Percentiles rank a stretch among this genome's conserved stretches.
These are phyloP conservation scores for Morinoia aosen DNA, from an alignment of 2,888 invertebrate species.

Conservation along the genomic window DNA sequence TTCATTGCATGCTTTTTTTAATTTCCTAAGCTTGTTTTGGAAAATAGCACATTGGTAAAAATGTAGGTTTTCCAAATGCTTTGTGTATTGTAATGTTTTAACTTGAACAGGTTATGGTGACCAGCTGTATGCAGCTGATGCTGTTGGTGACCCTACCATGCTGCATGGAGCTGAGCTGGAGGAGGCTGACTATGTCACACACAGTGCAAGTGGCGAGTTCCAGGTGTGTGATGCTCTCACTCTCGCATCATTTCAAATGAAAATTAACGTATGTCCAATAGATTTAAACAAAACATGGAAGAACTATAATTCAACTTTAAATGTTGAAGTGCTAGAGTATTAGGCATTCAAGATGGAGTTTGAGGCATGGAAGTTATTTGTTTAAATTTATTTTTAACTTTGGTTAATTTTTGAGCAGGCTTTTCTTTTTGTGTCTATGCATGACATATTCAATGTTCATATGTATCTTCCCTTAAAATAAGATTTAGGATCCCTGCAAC, in stretches of 20 bases:
- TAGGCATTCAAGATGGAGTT: neutral
- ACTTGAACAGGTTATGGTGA: conserved; percentile 28
- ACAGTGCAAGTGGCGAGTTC: conserved; percentile 22
- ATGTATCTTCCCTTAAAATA: too few relatives aligned
- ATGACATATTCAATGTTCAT: too few relatives aligned
- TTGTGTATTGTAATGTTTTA: neutral
- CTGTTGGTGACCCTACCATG: conserved; percentile 7
- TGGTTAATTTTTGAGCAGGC: neutral
- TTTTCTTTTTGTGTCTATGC: too few relatives aligned
- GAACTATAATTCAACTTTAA: neutral
- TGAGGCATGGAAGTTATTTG: neutral
- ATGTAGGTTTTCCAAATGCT: neutral
- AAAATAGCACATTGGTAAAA: neutral
- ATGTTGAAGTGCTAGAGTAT: neutral
- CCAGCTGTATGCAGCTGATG: neutral
- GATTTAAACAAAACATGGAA: too few relatives aligned
- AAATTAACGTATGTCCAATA: neutral
- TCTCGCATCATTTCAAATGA: neutral
- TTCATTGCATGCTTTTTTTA: neutral
- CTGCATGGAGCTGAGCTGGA: conserved; percentile 24
- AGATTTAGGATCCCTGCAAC: too few relatives aligned
- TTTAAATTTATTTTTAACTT: neutral
- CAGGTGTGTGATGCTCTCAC: neutral
- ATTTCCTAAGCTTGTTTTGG: neutral
- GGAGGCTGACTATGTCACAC: neutral